These are phyloP conservation scores for Zoroaster sp. DNA, from an alignment of 53 echinoderm and acorn worm genomes.

Conservation along the genomic window DNA sequence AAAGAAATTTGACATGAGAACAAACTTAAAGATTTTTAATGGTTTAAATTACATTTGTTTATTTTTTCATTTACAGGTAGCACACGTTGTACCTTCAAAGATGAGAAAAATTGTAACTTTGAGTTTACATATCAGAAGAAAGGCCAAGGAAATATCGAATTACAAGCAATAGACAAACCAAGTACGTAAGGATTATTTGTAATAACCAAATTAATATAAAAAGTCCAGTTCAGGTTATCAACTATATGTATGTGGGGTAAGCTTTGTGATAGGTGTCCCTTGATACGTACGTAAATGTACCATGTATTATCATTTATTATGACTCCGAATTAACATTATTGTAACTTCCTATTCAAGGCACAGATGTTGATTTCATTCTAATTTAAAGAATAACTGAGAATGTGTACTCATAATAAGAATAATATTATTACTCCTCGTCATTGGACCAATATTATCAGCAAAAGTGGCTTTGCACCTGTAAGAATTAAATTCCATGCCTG, in stretches of 20 bases:
- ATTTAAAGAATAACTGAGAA: too few species aligned
- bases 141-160: constrained; percentile 13
- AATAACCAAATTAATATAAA: not conserved
- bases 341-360: too few species aligned
- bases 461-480: not conserved
- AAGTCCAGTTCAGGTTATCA: too few species aligned
- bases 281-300: too few species aligned
- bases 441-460: not conserved
- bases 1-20: too few species aligned
- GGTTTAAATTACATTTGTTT: too few species aligned
- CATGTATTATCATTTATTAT: too few species aligned
- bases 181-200: constrained; percentile 22
- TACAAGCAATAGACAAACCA: constrained; percentile 47
- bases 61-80: constrained; percentile 6
- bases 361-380: too few species aligned
- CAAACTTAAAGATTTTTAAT: too few species aligned
- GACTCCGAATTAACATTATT: too few species aligned
- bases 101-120: constrained; percentile 64
- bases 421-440: not conserved
- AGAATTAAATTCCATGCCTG: not conserved
- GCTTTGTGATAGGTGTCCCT: too few species aligned
- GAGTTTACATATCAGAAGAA: constrained; percentile 52
- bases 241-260: not conserved
- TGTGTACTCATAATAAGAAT: too few species aligned
- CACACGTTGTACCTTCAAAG: constrained; percentile 35